A percentile compares a stretch with the other conserved stretches of the same genome.
These are phyloP conservation scores for Zelleria hepariella DNA, from an alignment of 2,888 invertebrate species.

Conservation along the genomic window DNA sequence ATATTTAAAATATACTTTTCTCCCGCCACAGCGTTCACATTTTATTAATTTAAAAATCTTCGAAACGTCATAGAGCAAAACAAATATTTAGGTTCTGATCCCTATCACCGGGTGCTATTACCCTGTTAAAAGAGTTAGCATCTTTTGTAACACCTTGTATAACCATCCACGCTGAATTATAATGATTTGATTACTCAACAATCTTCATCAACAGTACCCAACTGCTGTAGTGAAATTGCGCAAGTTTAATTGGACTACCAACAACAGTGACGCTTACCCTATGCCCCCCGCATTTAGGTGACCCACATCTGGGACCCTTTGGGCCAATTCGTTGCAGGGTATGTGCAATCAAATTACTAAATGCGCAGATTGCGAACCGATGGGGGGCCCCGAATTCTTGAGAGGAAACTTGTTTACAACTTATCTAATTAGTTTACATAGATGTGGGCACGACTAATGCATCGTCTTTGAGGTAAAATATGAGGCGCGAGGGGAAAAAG, in stretches of 20 bases:
- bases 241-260: neutral
- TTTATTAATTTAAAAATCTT: no score
- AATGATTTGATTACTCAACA: neutral
- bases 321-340: slow-evolving; percentile 39
- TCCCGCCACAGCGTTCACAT: no score
- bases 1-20: no score
- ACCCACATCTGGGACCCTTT: slow-evolving; percentile 46
- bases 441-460: neutral
- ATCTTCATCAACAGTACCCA: neutral
- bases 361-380: neutral
- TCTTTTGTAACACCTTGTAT: no score
- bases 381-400: neutral
- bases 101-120: no score
- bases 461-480: neutral
- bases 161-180: neutral
- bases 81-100: no score
- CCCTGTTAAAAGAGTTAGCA: no score
- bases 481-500: neutral
- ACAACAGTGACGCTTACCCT: neutral
- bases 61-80: no score
- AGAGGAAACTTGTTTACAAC: neutral
- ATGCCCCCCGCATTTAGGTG: slow-evolving; percentile 36
- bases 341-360: slow-evolving; percentile 47
- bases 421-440: neutral
- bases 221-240: slow-evolving; percentile 7